These are phyloP conservation scores for Myodes glareolus DNA, from an alignment of 2,113 vertebrate species.

Conservation along the genomic window DNA sequence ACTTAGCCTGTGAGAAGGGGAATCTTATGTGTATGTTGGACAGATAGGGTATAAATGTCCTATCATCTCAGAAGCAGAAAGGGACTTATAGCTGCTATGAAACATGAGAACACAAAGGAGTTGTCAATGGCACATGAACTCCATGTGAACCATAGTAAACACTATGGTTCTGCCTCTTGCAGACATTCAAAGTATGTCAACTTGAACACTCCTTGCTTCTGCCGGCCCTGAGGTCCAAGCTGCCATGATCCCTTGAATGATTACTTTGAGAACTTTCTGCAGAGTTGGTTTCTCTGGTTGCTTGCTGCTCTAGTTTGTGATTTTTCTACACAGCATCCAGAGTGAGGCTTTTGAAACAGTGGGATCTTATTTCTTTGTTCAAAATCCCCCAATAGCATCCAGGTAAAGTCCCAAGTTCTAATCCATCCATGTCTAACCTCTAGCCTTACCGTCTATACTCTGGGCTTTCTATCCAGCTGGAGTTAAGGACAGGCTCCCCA, in stretches of 20 bases:
- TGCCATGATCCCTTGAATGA: background rate
- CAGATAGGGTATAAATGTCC: background rate
- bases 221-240: background rate
- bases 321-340: background rate
- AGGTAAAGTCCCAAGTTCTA: background rate
- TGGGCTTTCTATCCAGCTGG: background rate
- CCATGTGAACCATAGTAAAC: background rate
- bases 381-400: background rate
- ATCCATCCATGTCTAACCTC: background rate
- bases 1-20: background rate
- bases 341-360: slow-evolving; percentile 5
- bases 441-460: background rate
- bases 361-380: background rate
- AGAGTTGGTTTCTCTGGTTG: background rate
- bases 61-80: slow-evolving; percentile 1
- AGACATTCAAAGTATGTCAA: background rate
- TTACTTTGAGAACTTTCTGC: background rate
- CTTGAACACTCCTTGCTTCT: background rate
- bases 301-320: background rate
- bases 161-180: background rate
- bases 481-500: background rate
- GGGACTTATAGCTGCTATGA: background rate
- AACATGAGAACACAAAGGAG: background rate
- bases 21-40: background rate
- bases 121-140: background rate